These are phyloP conservation scores for Tenebrosternarchus preto DNA, from an alignment of 2,113 vertebrate species.

Conservation along the genomic window DNA sequence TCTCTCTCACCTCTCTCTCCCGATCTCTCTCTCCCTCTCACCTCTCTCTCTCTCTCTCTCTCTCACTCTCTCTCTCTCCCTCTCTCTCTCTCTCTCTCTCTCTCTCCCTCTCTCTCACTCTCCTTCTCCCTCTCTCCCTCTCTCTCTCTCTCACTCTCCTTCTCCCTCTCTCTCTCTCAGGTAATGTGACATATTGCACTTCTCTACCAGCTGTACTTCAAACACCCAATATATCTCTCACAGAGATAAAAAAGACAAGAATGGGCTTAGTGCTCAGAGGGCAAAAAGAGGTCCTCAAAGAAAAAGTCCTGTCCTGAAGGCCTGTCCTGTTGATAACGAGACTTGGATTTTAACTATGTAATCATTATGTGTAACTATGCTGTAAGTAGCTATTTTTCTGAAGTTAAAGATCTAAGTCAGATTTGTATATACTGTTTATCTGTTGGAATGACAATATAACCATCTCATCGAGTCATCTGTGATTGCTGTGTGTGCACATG, in stretches of 20 bases:
- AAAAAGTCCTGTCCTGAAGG: neutral
- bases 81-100: conserved; percentile 24
- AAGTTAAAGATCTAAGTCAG: neutral
- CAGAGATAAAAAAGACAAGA: conserved; percentile 9
- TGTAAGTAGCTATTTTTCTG: conserved; percentile 12
- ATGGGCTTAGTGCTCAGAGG: neutral
- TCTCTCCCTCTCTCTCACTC: conserved; percentile 20
- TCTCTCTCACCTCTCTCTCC: no score
- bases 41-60: conserved; percentile 4
- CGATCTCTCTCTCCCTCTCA: no score
- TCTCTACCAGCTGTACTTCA: conserved; percentile 39
- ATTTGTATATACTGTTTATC: neutral
- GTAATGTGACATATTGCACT: conserved; percentile 46
- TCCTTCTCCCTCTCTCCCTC: conserved; percentile 13
- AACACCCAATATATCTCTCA: conserved; percentile 2
- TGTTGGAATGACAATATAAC: neutral
- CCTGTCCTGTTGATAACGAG: neutral
- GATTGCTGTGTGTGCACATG: conserved; percentile 39
- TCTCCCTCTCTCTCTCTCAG: conserved; percentile 16
- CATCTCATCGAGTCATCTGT: no score
- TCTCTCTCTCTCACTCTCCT: conserved; percentile 3
- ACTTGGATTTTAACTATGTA: neutral
- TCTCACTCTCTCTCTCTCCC: conserved; percentile 7
- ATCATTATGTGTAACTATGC: neutral
- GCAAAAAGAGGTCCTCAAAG: neutral